Evolutionary conservation across 2,113 vertebrate species (phyloP).

Genomic region (Balaeniceps rex): DNA sequence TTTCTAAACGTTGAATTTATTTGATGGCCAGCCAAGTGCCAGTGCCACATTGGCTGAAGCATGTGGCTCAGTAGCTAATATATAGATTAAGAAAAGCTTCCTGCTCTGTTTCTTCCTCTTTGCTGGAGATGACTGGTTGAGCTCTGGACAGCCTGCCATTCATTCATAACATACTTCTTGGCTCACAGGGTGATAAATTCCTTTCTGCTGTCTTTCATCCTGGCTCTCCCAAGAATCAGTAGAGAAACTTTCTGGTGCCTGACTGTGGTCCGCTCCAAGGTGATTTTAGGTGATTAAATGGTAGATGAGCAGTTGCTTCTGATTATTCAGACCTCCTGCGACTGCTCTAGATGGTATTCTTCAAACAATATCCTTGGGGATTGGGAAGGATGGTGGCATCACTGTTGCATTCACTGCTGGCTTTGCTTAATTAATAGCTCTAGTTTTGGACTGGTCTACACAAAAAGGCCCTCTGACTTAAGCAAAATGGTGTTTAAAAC

Average conservation of each 20-base stretch:
- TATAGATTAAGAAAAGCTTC: background rate
- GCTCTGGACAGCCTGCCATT: background rate
- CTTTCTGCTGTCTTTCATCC: background rate
- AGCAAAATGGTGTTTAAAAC: background rate
- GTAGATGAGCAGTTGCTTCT: background rate
- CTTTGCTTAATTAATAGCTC: background rate
- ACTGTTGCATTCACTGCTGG: background rate
- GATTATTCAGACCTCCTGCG: background rate
- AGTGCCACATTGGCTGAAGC: background rate
- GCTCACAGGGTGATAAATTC: background rate
- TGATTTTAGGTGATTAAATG: background rate
- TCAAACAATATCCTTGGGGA: fast-evolving
- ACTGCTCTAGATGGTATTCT: background rate
- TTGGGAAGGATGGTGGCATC: background rate
- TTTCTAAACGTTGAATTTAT: background rate
- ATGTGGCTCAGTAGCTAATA: background rate
- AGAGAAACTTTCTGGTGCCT: background rate
- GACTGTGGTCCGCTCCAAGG: background rate
- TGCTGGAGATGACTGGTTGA: background rate
- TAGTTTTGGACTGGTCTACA: background rate
- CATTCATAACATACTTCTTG: background rate
- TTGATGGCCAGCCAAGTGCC: background rate
- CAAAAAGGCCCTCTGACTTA: background rate
- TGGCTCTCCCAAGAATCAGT: background rate
- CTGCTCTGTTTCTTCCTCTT: background rate